These are phyloP conservation scores for Euphonia xanthogaster DNA, from an alignment of 2,797 vertebrate species.

Conservation along the genomic window DNA sequence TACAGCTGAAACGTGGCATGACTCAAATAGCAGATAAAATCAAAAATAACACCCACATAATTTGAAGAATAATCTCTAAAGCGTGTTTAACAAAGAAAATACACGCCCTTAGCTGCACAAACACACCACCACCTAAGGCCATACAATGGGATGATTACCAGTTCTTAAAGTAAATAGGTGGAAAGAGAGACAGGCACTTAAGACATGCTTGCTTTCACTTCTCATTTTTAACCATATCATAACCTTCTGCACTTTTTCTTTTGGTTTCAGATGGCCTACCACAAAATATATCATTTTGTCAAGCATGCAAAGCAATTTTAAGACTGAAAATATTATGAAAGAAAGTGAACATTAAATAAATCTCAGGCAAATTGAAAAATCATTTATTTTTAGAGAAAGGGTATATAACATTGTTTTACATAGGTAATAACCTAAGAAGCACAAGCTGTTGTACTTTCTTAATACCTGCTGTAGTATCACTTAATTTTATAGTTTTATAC, in stretches of 20 bases:
- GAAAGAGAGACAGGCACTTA: not conserved
- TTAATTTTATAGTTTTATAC: not conserved
- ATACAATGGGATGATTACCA: not conserved
- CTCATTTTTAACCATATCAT: not conserved
- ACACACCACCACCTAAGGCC: not conserved
- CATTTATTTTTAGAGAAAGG: not conserved
- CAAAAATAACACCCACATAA: not conserved
- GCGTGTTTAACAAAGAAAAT: not conserved
- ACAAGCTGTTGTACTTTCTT: not conserved
- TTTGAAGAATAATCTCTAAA: not conserved
- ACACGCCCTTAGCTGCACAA: constrained; percentile 27
- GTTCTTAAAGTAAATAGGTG: constrained; percentile 12
- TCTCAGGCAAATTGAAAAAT: not conserved
- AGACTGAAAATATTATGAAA: not conserved
- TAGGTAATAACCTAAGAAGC: not conserved
- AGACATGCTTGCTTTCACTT: not conserved
- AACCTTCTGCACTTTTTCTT: not conserved
- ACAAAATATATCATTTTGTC: not conserved
- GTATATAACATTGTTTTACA: not conserved
- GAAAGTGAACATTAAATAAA: not conserved
- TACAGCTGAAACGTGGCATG: not conserved
- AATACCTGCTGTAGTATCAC: not conserved
- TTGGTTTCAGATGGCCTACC: not conserved
- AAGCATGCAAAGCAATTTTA: not conserved
- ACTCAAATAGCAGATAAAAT: not conserved